Evolutionary conservation across 2,888 invertebrate genomes (phyloP), one percentile per base, ranked within the genome.

Genomic region (Ceratothoa steindachneri): DNA sequence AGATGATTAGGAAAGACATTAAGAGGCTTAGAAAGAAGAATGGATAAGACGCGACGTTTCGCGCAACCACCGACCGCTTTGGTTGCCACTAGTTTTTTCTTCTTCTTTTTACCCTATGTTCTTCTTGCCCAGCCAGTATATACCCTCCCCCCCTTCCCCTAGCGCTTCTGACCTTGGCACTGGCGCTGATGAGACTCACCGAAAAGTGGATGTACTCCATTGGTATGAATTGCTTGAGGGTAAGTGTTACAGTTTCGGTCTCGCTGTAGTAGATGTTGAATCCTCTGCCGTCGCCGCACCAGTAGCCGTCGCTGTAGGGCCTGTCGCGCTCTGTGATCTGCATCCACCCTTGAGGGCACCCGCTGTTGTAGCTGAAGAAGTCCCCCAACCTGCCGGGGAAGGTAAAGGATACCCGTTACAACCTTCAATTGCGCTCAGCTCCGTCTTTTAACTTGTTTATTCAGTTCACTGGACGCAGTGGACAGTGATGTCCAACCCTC

Each of bases 201-300:
- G 71, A 73, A 24, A 80, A 77, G 55, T 75, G 72, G 5, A 75
- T 73, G 51, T 75, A 77, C 27, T 90, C 90, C 81, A 90, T 89
- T 70, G 91, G 85, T 80, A 89, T 87, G 82, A 89, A 89, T 80
- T 92, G 85, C 83, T 88, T 87, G 75, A 92, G 85, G 5, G 91
- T 90, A 84, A 93, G 87, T 84, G 92, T 92, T 81, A 93, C 89
- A 81, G 90, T 91, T 81, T 89, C 87, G 19, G 91, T 90, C 85
- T 92, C 92, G 84, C 92, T 92, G 87, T 92, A 92, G 85, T 92
- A 93, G 67, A 92, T 92, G 0, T 91, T 91, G 84, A 92, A 92
- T 7, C 92, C 91, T 91, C 91, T 91, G 0, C 91, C 91, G 66
- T 90, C 90, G 66, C 92, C 92, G 81, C 92, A 92, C 92, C 92